These are phyloP conservation scores for Gracilinanus agilis DNA, from an alignment of 2,113 vertebrate species.

Conservation along the genomic window DNA sequence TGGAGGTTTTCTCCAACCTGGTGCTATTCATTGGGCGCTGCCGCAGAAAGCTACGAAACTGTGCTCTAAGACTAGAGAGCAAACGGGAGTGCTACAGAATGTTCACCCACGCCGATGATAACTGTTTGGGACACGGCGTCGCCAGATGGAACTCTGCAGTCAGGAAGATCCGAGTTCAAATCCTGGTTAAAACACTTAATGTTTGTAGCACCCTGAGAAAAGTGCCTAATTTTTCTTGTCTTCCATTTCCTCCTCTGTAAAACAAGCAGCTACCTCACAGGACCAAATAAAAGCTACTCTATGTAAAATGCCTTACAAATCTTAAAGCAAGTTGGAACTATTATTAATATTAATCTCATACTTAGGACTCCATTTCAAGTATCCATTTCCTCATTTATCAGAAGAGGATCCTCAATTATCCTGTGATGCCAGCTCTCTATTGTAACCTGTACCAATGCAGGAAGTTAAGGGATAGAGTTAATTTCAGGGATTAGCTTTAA, in stretches of 20 bases:
- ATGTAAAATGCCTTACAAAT: not conserved
- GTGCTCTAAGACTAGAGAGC: not conserved
- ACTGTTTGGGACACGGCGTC: not conserved
- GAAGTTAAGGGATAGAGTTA: too few relatives aligned
- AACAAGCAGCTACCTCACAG: not conserved
- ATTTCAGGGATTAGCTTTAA: too few relatives aligned
- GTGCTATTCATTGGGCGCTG: not conserved
- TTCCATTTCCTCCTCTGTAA: not conserved
- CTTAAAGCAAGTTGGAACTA: not conserved
- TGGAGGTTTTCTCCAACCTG: not conserved
- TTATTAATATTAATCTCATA: not conserved
- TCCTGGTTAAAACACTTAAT: not conserved
- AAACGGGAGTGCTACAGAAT: not conserved
- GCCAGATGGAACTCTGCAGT: not conserved
- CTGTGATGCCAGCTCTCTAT: not conserved
- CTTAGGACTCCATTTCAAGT: not conserved
- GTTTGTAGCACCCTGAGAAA: not conserved
- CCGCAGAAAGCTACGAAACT: not conserved
- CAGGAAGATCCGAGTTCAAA: not conserved
- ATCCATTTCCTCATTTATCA: not conserved
- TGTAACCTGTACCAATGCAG: not conserved
- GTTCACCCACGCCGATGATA: not conserved
- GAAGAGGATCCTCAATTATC: not conserved
- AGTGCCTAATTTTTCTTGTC: not conserved
- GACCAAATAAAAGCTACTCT: not conserved